Evolutionary conservation across 1,140 invertebrate species (phyloP).

Genomic region (Anastatus disparis): DNA sequence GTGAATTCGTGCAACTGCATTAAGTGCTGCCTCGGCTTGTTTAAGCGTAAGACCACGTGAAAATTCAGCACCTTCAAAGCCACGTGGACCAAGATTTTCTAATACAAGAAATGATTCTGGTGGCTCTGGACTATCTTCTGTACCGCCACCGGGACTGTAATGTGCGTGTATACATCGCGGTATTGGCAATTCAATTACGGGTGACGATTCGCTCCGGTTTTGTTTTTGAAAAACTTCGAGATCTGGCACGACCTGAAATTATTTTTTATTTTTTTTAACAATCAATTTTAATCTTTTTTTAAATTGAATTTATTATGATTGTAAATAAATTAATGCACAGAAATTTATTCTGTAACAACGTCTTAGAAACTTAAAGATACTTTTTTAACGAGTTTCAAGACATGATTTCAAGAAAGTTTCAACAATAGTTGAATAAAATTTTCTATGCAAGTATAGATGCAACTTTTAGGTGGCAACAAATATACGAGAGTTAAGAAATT

Average conservation of each 20-base stretch:
- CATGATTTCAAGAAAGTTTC: too few species aligned
- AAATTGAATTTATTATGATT: too few species aligned
- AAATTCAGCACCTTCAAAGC: constrained; percentile 72
- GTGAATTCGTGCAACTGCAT: constrained; percentile 77
- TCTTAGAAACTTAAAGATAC: too few species aligned
- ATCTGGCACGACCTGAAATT: constrained; percentile 72
- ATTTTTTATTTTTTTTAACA: too few species aligned
- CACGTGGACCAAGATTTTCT: constrained; percentile 69
- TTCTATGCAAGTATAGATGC: too few species aligned
- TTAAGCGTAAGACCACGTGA: constrained; percentile 74
- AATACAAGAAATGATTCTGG: constrained; percentile 75
- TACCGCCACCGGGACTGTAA: constrained; percentile 67
- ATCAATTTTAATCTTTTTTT: too few species aligned
- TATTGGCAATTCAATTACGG: constrained; percentile 68
- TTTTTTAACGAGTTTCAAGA: too few species aligned
- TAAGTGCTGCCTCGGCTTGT: constrained; percentile 74
- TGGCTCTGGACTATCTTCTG: constrained; percentile 66
- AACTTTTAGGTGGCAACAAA: too few species aligned
- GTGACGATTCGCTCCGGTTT: constrained; percentile 52
- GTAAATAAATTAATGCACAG: too few species aligned
- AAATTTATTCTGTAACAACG: too few species aligned
- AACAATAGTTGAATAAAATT: too few species aligned
- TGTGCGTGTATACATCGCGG: constrained; percentile 75
- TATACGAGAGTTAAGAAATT: too few species aligned
- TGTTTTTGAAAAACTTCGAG: constrained; percentile 69